Conservation (phyloP, 1,140 invertebrate species). For the Epicauta chinensis region DNA sequence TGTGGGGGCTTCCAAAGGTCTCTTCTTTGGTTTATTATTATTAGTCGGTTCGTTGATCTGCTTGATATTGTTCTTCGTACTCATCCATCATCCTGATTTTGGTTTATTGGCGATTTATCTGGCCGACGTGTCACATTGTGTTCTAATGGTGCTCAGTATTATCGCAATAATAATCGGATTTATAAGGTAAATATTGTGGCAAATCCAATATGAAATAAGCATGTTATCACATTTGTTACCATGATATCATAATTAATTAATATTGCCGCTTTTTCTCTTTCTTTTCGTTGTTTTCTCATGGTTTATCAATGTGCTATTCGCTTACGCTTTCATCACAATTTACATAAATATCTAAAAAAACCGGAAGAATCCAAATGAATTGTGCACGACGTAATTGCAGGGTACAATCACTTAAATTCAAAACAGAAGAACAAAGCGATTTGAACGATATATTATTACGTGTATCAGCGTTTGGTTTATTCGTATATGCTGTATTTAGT, state of each 20-base stretch:
- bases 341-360: slow-evolving; percentile 7
- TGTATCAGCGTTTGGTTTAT: slow-evolving; percentile 86
- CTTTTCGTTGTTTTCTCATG: not conserved
- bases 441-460: slow-evolving; percentile 85
- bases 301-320: slow-evolving; percentile 5
- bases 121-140: slow-evolving; percentile 84
- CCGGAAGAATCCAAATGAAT: slow-evolving; percentile 26
- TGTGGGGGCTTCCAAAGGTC: slow-evolving; percentile 84
- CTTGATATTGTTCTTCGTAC: slow-evolving; percentile 89
- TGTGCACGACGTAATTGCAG: slow-evolving; percentile 47
- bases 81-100: slow-evolving; percentile 75
- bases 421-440: slow-evolving; percentile 78
- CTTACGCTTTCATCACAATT: slow-evolving; percentile 18
- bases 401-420: slow-evolving; percentile 82
- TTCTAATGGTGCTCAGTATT: slow-evolving; percentile 78
- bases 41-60: slow-evolving; percentile 88
- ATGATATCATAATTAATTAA: not conserved
- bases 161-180: slow-evolving; percentile 87
- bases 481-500: slow-evolving; percentile 88
- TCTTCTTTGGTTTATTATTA: slow-evolving; percentile 88
- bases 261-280: slow-evolving; percentile 8
- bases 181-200: slow-evolving; percentile 59
- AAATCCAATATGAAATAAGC: not conserved
- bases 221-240: not conserved
- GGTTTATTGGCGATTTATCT: slow-evolving; percentile 80